Base-by-base conservation (phyloP, 2,797 vertebrate genomes). In the Aulostomus chinensis region DNA sequence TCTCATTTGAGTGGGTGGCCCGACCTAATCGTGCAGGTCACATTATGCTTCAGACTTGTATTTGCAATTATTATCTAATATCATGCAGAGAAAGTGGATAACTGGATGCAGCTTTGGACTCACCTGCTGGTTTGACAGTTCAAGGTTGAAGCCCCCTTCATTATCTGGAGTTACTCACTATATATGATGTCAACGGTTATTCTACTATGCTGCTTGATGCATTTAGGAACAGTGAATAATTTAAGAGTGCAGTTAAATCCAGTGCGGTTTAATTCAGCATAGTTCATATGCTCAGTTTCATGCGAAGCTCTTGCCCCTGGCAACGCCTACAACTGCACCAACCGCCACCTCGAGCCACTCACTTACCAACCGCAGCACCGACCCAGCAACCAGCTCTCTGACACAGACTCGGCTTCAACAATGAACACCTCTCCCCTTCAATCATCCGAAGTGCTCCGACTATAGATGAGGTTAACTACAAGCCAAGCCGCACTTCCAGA, bases 401-500 rank as follows among this genome's bases (percentile, higher is more conserved):
- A 81, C 83, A 84, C 69, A 33, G 54, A 85, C 62, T 82, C 25
- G 34, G 67, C 69, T 67, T 43, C 39, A 87, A 88, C 86, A 83
- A 85, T 68, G 69, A 83, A 60, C 69, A 72, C 63, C 78, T 73
- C 69, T 76, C 54, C 59, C 79, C 78, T 84, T 88, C 87, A 84
- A 86, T 87, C 86, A 86, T 68, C 85, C 74, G 71, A 75, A 79
- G 67, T 61, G 78, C 64, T 79, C 86, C 70, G 86, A 84, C 87
- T 88, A 83, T 70, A 84, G 84, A 91, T 83, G 83, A 87, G 88
- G 87, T 87, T 89, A 89, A 89, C 85, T 88, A 89, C 80, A 84
- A 30, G 86, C 83, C 66, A 80, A 81, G 78, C 67, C 76, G 79
- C 73, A 74, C 85, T 85, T 85, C 79, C 69, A 85, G 74, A 78